Evolutionary conservation across 2,888 invertebrate genomes (phyloP), one percentile per base, ranked within the genome.

Genomic region (Antheraea assamensis): DNA sequence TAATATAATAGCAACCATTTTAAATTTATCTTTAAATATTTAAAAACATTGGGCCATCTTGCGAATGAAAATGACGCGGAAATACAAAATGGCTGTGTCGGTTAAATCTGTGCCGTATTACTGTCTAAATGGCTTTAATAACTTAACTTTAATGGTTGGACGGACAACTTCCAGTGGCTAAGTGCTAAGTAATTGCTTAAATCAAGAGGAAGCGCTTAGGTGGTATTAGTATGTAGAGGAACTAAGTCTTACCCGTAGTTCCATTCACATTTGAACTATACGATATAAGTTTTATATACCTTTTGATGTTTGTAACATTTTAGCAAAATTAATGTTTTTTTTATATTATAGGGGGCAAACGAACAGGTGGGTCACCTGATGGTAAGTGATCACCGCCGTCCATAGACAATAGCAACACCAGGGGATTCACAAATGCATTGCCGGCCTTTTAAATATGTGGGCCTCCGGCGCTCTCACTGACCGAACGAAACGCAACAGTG

Each of bases 91-190:
- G 85, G 87, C 80, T 83, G 82, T 73, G 78, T 79, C 64, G 78
- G 74, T 61, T 24, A 52, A 35, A 58, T 71, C 71, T 71, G 19
- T 27, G 58, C n/a, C 52, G 86, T 87, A 90, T 91, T 89, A 92
- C 91, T 68, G 68, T 68, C 35, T 68, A 68, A 68, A 68, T 90
- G 90, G 87, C 88, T 87, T 30, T 88, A 90, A 90, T 90, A 90
- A 91, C 90, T 88, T 84, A 89, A 91, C 88, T 92, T 90, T 86
- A 87, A 89, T 85, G 85, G 86, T 87, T 86, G 86, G 87, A 85
- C 83, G 84, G 83, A 35, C 35, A 68, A 68, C n/a, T 68, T 68
- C 35, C 21, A 68, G 35, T 68, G 17, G 68, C 83, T 82, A 85
- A 90, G 88, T 90, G 86, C 86, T 86, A 87, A 88, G 87, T 89